Percentiles rank a stretch among this genome's conserved stretches.
Conservation (phyloP, 2,888 invertebrate genomes). For the Andrena bicolor region DNA sequence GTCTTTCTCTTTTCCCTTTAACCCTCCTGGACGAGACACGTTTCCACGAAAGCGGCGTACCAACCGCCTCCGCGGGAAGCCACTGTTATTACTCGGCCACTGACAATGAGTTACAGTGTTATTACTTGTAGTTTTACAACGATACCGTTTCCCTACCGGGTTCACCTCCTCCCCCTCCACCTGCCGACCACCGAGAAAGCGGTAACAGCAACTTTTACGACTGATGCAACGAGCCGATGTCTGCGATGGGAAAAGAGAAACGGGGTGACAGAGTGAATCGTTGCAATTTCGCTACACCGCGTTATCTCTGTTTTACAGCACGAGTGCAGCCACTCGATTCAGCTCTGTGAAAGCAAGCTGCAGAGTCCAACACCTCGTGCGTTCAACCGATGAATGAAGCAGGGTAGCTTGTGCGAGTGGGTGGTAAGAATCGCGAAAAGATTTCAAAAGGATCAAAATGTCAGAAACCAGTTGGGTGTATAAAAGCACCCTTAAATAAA, state of each 20-base stretch:
- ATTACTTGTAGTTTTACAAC: conserved; percentile 74
- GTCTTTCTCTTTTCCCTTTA: conserved; percentile 26
- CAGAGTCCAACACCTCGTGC: not conserved
- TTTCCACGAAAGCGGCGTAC: conserved; percentile 65
- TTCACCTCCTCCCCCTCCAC: conserved; percentile 38
- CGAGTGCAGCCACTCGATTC: not conserved
- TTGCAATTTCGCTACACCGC: conserved; percentile 29
- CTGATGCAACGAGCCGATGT: conserved; percentile 51
- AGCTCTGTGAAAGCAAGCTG: not conserved
- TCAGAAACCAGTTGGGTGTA: too few relatives aligned
- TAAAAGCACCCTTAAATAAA: too few relatives aligned
- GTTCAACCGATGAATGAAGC: not conserved
- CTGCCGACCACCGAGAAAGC: conserved; percentile 16
- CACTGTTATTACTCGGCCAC: conserved; percentile 62
- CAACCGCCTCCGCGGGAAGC: conserved; percentile 65
- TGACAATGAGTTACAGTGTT: conserved; percentile 73
- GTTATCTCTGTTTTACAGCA: not conserved
- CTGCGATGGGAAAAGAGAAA: conserved; percentile 19
- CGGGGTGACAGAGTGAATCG: conserved; percentile 62
- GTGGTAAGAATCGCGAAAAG: too few relatives aligned
- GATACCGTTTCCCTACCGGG: conserved; percentile 73
- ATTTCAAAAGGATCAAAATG: too few relatives aligned
- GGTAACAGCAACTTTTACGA: conserved; percentile 57
- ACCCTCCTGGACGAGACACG: conserved; percentile 39
- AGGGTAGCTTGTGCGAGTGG: not conserved